A percentile compares a stretch with the other conserved stretches of the same genome.
Evolutionary conservation across 2,888 invertebrate species (phyloP).

Genomic region (Fragum sueziense): DNA sequence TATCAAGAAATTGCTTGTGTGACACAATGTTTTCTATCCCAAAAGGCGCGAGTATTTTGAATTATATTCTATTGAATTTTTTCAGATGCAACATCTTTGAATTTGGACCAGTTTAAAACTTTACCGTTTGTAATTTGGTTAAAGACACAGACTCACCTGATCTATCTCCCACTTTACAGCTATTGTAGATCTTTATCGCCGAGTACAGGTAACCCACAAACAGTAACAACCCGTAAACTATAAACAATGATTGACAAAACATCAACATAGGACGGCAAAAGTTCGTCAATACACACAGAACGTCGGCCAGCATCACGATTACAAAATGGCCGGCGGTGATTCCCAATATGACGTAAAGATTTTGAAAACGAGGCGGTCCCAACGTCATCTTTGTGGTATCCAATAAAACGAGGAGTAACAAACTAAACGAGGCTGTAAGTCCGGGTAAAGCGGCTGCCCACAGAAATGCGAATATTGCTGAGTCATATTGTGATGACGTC

Average conservation of each 20-base stretch:
- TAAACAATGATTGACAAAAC: slow-evolving; percentile 69
- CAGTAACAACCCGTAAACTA: slow-evolving; percentile 65
- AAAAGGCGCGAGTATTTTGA: too few relatives aligned
- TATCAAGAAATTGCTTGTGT: too few relatives aligned
- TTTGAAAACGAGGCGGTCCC: slow-evolving; percentile 70
- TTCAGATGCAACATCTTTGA: too few relatives aligned
- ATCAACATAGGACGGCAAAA: slow-evolving; percentile 63
- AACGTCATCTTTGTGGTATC: slow-evolving; percentile 73
- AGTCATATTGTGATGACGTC: slow-evolving; percentile 40
- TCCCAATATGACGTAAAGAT: slow-evolving; percentile 59
- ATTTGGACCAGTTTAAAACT: too few relatives aligned
- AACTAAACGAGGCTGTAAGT: slow-evolving; percentile 69
- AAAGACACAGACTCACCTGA: slow-evolving; percentile 42
- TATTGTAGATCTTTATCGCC: slow-evolving; percentile 60
- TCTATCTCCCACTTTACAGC: slow-evolving; percentile 53
- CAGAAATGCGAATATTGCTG: slow-evolving; percentile 53
- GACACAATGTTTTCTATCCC: too few relatives aligned
- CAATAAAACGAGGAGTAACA: slow-evolving; percentile 69
- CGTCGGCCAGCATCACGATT: slow-evolving; percentile 63
- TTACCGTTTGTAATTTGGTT: neutral
- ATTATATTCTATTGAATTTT: too few relatives aligned
- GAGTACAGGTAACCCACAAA: slow-evolving; percentile 68
- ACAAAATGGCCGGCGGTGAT: slow-evolving; percentile 65
- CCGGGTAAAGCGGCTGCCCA: slow-evolving; percentile 71
- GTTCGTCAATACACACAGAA: slow-evolving; percentile 51